A percentile compares a stretch with the other conserved stretches of the same genome.
Conservation (phyloP, 2,888 invertebrate genomes). For the Crocallis elinguaria region DNA sequence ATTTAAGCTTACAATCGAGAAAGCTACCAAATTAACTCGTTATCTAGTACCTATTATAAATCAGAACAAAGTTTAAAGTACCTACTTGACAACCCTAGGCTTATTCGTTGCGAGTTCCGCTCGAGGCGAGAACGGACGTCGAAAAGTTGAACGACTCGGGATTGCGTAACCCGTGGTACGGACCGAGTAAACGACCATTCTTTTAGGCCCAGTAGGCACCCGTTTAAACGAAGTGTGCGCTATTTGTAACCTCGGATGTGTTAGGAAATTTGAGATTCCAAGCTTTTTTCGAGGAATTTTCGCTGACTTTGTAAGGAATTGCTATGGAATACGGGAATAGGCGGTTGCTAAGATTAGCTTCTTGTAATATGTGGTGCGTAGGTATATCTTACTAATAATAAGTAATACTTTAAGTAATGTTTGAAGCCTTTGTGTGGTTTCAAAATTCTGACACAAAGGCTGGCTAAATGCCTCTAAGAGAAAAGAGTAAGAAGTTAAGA, state of each 20-base stretch:
- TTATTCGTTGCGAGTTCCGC: constrained; percentile 17
- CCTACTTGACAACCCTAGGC: constrained; percentile 14
- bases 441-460: no score
- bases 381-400: no score
- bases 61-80: no score
- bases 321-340: not conserved
- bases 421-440: no score
- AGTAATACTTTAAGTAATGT: no score
- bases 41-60: no score
- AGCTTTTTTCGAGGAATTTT: constrained; percentile 10
- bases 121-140: constrained; percentile 10
- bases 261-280: constrained; percentile 1
- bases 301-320: not conserved
- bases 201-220: constrained; percentile 16
- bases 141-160: constrained; percentile 4
- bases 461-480: no score
- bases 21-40: no score
- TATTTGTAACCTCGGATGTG: constrained; percentile 18
- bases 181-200: constrained; percentile 16
- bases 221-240: constrained; percentile 8
- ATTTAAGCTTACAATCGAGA: no score
- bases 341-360: no score
- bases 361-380: no score
- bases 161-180: constrained; percentile 16
- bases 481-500: no score